phyloP scores from a whole-genome alignment of 2,113 vertebrate genomes.

The Actinemys pallida region DNA sequence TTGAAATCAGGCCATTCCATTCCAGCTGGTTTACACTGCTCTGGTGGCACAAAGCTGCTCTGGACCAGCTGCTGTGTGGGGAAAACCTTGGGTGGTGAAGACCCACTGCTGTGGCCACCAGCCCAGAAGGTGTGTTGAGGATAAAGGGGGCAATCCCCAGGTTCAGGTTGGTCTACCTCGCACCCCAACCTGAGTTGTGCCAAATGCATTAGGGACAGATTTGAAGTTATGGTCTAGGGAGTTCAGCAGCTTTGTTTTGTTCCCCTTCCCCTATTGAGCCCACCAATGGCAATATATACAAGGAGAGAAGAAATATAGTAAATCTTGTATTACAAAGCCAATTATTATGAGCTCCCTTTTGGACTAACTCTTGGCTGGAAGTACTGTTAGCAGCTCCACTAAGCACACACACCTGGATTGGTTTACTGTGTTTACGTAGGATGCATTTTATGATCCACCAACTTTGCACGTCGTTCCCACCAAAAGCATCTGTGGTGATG shows the following conservation, averaged over 20 bases:
- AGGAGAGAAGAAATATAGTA: neutral
- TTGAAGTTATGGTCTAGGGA: neutral
- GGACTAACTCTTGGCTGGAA: neutral
- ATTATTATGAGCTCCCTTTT: neutral
- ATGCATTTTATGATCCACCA: neutral
- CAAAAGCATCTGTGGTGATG: neutral
- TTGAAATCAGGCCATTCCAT: neutral
- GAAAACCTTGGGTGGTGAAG: neutral
- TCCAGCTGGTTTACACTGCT: neutral
- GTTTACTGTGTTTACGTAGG: neutral
- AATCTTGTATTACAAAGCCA: neutral
- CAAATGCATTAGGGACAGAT: neutral
- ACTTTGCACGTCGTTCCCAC: neutral
- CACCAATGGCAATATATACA: neutral
- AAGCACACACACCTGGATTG: neutral
- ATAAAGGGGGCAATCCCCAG: neutral
- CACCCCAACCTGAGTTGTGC: neutral
- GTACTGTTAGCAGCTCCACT: too few relatives aligned
- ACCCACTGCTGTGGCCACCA: fast-evolving
- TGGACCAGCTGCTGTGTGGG: neutral
- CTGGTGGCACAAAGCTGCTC: neutral
- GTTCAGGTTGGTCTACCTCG: neutral
- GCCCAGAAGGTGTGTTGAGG: neutral
- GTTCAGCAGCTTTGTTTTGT: neutral
- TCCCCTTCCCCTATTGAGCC: neutral